Evolutionary conservation across 1,140 invertebrate species (phyloP).

Genomic region (Drosophila trapezifrons): DNA sequence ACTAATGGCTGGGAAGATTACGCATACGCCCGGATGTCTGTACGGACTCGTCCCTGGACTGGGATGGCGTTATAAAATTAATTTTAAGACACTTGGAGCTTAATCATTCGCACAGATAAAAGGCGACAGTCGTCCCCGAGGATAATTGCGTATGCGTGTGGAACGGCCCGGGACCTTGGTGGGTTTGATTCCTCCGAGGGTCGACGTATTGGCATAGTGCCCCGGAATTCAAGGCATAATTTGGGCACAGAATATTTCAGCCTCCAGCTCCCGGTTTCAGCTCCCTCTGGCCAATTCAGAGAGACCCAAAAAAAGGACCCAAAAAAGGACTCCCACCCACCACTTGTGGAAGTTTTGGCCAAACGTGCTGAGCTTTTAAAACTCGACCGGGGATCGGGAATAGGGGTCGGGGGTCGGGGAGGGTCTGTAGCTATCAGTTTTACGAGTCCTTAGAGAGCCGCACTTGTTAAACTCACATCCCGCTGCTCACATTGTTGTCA

Average conservation of each 20-base stretch:
- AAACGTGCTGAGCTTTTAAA: constrained; percentile 77
- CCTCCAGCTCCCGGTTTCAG: too few relatives aligned
- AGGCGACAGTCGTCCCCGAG: constrained; percentile 74
- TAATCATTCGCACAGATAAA: constrained; percentile 81
- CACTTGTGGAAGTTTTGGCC: constrained; percentile 73
- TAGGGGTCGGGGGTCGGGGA: background rate
- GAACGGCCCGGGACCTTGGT: constrained; percentile 34
- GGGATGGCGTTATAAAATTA: constrained; percentile 71
- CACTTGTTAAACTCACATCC: constrained; percentile 72
- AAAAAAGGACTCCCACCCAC: constrained; percentile 15
- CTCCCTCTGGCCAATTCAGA: constrained; percentile 2
- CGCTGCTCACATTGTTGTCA: constrained; percentile 35
- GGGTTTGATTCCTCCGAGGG: constrained; percentile 17
- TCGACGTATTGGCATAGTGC: background rate
- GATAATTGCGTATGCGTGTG: constrained; percentile 78
- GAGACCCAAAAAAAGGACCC: constrained; percentile 8
- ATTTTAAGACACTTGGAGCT: constrained; percentile 74
- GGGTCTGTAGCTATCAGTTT: constrained; percentile 65
- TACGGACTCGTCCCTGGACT: constrained; percentile 16
- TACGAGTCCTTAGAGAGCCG: constrained; percentile 74
- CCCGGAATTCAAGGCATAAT: constrained; percentile 71
- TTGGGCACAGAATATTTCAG: constrained; percentile 70
- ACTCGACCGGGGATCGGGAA: constrained; percentile 15
- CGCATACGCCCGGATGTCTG: constrained; percentile 32
- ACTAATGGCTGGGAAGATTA: constrained; percentile 62